Conservation (phyloP, 2,797 vertebrate genomes). For the Tapirus indicus region DNA sequence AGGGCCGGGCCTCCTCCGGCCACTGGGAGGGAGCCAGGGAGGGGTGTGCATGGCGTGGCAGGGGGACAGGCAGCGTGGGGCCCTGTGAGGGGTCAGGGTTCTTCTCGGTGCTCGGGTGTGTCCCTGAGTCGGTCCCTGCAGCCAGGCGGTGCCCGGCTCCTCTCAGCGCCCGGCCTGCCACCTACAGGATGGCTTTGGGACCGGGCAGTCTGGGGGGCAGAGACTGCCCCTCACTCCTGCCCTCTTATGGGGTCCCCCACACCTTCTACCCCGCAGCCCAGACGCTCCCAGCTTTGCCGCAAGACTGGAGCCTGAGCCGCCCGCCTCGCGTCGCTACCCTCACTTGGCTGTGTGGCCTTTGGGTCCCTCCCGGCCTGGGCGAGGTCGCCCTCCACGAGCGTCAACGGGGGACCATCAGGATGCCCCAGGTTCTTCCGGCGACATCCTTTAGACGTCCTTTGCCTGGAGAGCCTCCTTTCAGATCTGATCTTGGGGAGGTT, state of each 20-base stretch:
- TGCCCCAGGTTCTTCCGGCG: too few relatives aligned
- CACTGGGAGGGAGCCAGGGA: background rate
- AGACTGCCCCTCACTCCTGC: background rate
- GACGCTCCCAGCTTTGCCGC: background rate
- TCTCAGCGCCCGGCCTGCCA: background rate
- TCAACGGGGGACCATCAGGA: background rate
- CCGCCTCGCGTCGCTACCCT: fast-evolving
- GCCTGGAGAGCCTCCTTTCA: background rate
- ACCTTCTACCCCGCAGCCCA: background rate
- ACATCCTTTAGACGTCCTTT: background rate
- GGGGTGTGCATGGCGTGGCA: background rate
- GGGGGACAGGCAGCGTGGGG: background rate
- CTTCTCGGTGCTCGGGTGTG: fast-evolving
- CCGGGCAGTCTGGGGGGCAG: background rate
- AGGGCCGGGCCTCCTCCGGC: background rate
- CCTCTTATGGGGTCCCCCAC: too few relatives aligned
- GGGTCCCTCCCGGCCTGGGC: background rate
- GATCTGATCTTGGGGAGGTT: fast-evolving
- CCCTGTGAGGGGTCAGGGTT: background rate
- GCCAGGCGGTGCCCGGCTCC: background rate
- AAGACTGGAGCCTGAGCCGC: background rate
- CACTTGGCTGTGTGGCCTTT: background rate
- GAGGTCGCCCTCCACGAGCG: background rate
- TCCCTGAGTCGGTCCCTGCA: background rate
- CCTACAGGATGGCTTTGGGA: too few relatives aligned